A percentile compares a stretch with the other conserved stretches of the same genome.
phyloP scores from a whole-genome alignment of 2,888 invertebrate genomes.

The Euproctis similis region DNA sequence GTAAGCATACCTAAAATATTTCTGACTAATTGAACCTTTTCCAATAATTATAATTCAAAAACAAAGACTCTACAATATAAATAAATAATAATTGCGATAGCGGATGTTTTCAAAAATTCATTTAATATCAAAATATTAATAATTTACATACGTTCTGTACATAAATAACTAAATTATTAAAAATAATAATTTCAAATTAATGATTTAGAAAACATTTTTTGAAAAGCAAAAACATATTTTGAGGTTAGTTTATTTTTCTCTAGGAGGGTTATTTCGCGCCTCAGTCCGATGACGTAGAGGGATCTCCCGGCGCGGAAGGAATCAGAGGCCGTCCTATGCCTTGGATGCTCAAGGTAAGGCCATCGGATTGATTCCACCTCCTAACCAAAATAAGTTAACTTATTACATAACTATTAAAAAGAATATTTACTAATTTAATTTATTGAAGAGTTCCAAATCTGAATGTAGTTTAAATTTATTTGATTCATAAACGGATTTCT shows the following conservation, averaged over 20 bases:
- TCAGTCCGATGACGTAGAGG: constrained; percentile 34
- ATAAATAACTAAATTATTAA: too few relatives aligned
- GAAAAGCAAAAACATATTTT: too few relatives aligned
- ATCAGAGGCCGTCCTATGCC: constrained; percentile 39
- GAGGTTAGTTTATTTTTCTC: constrained; percentile 34
- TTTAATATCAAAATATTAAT: too few relatives aligned
- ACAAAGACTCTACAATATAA: constrained; percentile 1
- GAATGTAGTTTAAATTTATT: too few relatives aligned
- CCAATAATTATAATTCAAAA: constrained; percentile 14
- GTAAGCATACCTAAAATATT: constrained; percentile 55
- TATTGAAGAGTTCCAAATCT: too few relatives aligned
- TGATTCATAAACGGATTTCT: too few relatives aligned
- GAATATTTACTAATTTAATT: not conserved
- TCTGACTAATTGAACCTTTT: constrained; percentile 5
- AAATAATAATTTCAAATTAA: too few relatives aligned
- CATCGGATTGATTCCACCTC: constrained; percentile 9
- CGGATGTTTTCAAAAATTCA: too few relatives aligned
- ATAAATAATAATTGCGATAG: not conserved
- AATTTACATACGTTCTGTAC: too few relatives aligned
- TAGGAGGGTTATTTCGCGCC: constrained; percentile 45
- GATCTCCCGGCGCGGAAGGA: constrained; percentile 28
- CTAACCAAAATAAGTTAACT: not conserved
- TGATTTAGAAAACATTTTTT: too few relatives aligned
- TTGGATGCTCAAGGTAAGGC: constrained; percentile 47
- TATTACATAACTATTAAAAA: not conserved